Base-by-base conservation (phyloP, 2,113 vertebrate species). In the Salvelinus alpinus region DNA sequence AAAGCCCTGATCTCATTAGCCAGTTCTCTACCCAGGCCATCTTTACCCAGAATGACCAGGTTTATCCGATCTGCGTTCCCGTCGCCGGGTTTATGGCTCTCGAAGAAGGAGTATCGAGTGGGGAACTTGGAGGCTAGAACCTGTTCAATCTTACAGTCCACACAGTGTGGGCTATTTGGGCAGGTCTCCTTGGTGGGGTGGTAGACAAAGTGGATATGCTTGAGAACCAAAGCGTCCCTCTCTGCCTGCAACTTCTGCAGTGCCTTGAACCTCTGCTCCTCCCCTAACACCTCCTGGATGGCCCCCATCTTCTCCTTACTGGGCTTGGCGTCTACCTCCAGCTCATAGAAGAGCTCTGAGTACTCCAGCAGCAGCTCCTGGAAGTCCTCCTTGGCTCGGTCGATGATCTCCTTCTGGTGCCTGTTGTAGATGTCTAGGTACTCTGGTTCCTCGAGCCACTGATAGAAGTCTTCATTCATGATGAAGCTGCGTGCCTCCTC, bases 291-390 rank as follows among this genome's bases (percentile, higher is more conserved):
- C 0, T 99, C 97, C 88, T 98, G 97, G 70, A 99, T 99, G 31
- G 97, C 96, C 0, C 95, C 97, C 97, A 99, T 99, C 89, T 99
- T 99, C 86, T 99, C 97, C 89, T 99, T 99, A 93, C 98, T 99
- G 80, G 98, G 98, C 47, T 98, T 98, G 29, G 98, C 98, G 72
- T 99, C 97, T 2, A 99, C 90, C 85, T 98, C 98, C 62, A 99
- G 93, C 75, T 99, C 98, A 74, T 99, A 99, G 81, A 99, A 99
- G 6, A 99, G 93, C 86, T 99, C 98, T 0, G 97, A 99, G 78
- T 98, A 99, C 69, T 99, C 98, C 73, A 99, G 80, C 64, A 99
- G 94, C 54, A 99, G 91, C 82, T 99, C 98, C 87, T 99, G 98
- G 80, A 99, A 98, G 71, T 99, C 97, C 84, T 99, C 98, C 91